Conservation (phyloP, 2,113 vertebrate genomes). For the Anguilla japonica region DNA sequence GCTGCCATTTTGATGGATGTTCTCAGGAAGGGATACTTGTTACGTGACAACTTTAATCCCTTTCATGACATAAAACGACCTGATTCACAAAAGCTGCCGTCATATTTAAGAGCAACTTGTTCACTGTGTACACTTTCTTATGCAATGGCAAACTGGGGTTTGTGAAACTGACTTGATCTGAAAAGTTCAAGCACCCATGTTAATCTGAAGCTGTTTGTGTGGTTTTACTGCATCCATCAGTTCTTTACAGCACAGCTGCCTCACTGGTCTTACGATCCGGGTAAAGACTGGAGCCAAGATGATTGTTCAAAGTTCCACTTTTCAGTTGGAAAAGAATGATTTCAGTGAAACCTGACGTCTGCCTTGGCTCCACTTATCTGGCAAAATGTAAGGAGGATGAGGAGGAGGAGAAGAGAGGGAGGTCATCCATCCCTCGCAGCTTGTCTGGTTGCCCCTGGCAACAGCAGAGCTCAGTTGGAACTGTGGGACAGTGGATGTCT, state of each 20-base stretch:
- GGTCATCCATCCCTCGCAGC: conserved; percentile 33
- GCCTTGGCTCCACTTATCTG: background rate
- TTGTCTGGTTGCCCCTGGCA: conserved; percentile 37
- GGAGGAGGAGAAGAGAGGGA: conserved; percentile 17
- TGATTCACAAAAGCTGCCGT: no score
- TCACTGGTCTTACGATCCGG: background rate
- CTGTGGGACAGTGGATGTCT: conserved; percentile 26
- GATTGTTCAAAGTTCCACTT: background rate
- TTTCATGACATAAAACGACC: no score
- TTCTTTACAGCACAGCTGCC: background rate
- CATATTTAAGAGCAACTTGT: no score
- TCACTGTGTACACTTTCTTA: no score
- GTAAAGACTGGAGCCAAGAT: background rate
- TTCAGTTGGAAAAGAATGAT: background rate
- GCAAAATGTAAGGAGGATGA: conserved; percentile 4
- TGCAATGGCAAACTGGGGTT: no score
- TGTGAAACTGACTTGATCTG: no score
- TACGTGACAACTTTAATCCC: no score
- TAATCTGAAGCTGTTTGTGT: background rate
- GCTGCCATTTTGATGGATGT: no score
- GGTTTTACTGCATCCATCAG: background rate
- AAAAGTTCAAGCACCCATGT: background rate
- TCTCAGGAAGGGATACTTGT: no score
- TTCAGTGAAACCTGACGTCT: background rate
- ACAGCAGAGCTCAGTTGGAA: conserved; percentile 27